Evolutionary conservation across 2,797 vertebrate genomes (phyloP).

Genomic region (Phrynocephalus vlangalii): DNA sequence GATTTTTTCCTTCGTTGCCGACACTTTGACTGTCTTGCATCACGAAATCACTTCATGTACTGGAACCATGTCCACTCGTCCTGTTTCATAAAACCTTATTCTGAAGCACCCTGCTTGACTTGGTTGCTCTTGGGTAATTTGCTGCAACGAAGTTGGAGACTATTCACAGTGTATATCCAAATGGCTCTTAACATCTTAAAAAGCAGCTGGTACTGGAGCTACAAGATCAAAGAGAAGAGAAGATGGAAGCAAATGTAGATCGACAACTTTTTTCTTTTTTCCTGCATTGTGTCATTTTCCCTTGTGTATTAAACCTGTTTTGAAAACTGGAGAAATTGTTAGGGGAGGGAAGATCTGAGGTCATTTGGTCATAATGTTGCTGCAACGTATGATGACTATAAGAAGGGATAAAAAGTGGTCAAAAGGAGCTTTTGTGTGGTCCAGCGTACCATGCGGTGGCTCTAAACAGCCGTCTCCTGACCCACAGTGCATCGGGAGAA

Average conservation of each 20-base stretch:
- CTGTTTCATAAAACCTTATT: conserved; percentile 20
- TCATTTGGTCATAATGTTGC: neutral
- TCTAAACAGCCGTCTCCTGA: neutral
- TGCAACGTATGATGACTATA: neutral
- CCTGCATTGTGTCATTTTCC: neutral
- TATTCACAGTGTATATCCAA: neutral
- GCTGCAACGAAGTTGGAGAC: conserved; percentile 18
- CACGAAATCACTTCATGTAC: conserved; percentile 23
- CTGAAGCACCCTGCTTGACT: conserved; percentile 28
- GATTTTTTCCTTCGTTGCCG: conserved; percentile 21
- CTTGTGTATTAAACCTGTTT: fast-evolving
- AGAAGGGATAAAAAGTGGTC: neutral
- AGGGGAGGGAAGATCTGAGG: neutral
- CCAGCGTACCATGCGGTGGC: neutral
- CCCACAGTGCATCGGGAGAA: neutral
- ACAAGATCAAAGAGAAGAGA: conserved; percentile 20
- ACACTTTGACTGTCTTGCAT: conserved; percentile 16
- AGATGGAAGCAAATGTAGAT: conserved; percentile 10
- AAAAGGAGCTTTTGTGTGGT: neutral
- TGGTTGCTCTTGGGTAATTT: conserved; percentile 19
- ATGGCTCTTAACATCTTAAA: conserved; percentile 22
- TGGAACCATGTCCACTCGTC: conserved; percentile 7
- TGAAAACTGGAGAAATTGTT: neutral
- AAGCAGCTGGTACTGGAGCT: conserved; percentile 23
- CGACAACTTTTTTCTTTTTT: neutral